Base-by-base conservation (phyloP, 2,888 invertebrate species). In the Polyploca ridens region DNA sequence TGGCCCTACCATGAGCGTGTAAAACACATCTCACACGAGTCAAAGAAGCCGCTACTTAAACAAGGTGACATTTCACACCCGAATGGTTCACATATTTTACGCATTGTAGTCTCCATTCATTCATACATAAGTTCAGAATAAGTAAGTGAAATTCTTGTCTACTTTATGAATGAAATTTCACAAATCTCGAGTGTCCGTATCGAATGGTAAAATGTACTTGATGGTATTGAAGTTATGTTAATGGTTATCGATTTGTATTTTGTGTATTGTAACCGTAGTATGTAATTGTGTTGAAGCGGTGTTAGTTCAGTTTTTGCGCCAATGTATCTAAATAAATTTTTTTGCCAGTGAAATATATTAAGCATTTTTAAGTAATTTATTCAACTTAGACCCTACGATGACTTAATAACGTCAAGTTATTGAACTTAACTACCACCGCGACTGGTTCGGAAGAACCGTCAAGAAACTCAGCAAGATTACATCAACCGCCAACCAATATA, bases 41-140 rank as follows among this genome's bases (percentile, higher is more conserved):
- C 88, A 91, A 92, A 90, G 87, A 83, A 66, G 76, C 91, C 92
- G 91, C 91, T 89, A 87, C 84, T 80, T 86, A 85, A 84, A 88
- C 79, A 86, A 79, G 72, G 76, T 70, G 76, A 87, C 77, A 86
- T 84, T 87, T 86, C 76, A 85, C 86, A 84, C 86, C 71, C 70
- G 69, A 81, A 72, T 73, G 78, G 76, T 73, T 73, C 68, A 73
- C 69, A 68, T 70, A 74, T 70, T 68, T 64, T 68, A 74, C 73
- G 70, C 74, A 78, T 76, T 73, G 75, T 66, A 64, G 67, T 46
- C 5, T 46, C 0, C 5, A 57, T 70, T 73, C 70, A 74, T 73
- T 73, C 74, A 73, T 69, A 67, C 60, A 64, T 49, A 70, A 54
- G 54, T 54, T 19, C 16, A 54, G 54, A 54, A 54, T 54, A 54